Conservation (phyloP, 2,888 invertebrate genomes). For the Plebejus argus region DNA sequence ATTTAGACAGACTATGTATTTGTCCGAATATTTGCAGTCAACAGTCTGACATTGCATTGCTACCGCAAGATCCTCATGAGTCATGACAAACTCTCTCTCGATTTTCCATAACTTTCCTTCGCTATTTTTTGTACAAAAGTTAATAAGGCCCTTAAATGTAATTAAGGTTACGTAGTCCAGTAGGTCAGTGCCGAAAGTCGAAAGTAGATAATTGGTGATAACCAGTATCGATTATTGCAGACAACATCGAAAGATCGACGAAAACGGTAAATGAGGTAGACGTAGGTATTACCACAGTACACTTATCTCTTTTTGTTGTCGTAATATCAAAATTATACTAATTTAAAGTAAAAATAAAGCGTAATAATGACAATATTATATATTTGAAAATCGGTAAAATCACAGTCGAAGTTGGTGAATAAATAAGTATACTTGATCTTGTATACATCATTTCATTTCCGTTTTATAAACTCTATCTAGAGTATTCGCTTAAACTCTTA, state of each 20-base stretch:
- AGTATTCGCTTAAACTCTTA: too few relatives aligned
- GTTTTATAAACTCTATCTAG: neutral
- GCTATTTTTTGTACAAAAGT: conserved; percentile 6
- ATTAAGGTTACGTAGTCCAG: conserved; percentile 9
- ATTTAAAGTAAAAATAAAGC: neutral
- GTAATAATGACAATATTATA: too few relatives aligned
- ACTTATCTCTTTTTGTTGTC: neutral
- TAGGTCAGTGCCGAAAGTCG: conserved; percentile 26
- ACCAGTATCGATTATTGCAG: conserved; percentile 10
- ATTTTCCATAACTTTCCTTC: neutral
- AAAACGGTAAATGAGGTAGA: conserved; percentile 10
- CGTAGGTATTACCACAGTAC: neutral
- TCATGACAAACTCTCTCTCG: too few relatives aligned
- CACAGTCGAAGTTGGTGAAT: too few relatives aligned
- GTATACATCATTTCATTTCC: neutral
- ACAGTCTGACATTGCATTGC: neutral
- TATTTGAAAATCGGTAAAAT: too few relatives aligned
- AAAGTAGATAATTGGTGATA: conserved; percentile 10
- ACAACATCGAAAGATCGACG: conserved; percentile 3
- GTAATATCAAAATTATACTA: neutral
- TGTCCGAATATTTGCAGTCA: too few relatives aligned
- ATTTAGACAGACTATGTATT: neutral
- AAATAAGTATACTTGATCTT: too few relatives aligned
- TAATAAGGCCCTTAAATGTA: neutral
- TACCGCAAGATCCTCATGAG: neutral